Base-by-base conservation (phyloP, 2,113 vertebrate species). In the Myotis davidii region DNA sequence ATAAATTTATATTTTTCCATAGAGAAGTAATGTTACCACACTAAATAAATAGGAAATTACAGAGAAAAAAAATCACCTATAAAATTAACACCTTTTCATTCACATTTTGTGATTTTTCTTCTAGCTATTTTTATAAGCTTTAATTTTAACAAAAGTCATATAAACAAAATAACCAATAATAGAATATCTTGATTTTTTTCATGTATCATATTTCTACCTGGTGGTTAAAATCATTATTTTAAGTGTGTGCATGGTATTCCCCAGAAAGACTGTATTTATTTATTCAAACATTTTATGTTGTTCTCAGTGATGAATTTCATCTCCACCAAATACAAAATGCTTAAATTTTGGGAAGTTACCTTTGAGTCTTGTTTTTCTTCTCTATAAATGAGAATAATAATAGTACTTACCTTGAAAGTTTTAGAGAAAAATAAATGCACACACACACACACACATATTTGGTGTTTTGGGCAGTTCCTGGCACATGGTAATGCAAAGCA, bases 81-180 rank as follows among this genome's bases (percentile, higher is more conserved):
- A 94, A 70, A 50, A 77, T 77, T 59, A 74, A 56, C 2, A 74
- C 0, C 17, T 9, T 45, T 89, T 90, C 8, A 85, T 69, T 87
- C 34, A 94, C 17, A 67, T 45, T 70, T 88, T 85, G 61, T 52
- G 13, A 20, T 27, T 95, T 95, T 94, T 72, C 52, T 90, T 73
- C 39, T 56, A 74, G 25, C 48, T 9, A n/a, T 65, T 89, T 92
- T 67, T 69, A 23, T 87, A 77, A 79, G 3, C 2, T 85, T 95
- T 83, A 84, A 83, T 95, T 81, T 91, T 42, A 90, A 76, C 32
- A 70, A 29, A 84, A 64, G 50, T 81, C 12, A 6, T 81, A 86
- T 67, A 56, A 79, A 48, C 29, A 73, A 79, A 78, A 45, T 11
- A 42, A 72, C 23, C 13, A 42, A 70, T 20, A 52, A 72, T 65